These are phyloP conservation scores for Paratrypauchen microcephalus DNA, from an alignment of 2,797 vertebrate genomes.

Conservation along the genomic window DNA sequence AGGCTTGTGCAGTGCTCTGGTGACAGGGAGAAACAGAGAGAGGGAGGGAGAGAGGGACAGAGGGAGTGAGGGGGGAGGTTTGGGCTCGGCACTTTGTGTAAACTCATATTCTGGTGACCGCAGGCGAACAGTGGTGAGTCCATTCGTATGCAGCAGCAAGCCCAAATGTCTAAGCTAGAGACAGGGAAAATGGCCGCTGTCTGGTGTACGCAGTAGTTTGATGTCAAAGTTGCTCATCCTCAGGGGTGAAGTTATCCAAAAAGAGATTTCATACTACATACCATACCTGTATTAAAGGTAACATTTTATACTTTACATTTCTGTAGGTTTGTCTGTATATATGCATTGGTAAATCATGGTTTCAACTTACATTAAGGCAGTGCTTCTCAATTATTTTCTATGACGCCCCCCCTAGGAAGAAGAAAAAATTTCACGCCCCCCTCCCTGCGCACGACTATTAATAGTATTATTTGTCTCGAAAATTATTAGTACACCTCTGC, in stretches of 20 bases:
- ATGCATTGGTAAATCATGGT: neutral
- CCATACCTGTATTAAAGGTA: neutral
- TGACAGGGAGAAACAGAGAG: neutral
- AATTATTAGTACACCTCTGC: too few species aligned
- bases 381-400: too few species aligned
- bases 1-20: constrained; percentile 11
- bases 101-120: constrained; percentile 37
- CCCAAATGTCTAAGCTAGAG: constrained; percentile 19
- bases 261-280: neutral
- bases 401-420: too few species aligned
- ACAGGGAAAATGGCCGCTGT: constrained; percentile 29
- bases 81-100: constrained; percentile 26
- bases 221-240: constrained; percentile 30
- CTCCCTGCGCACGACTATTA: too few species aligned
- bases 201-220: constrained; percentile 13
- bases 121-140: constrained; percentile 37
- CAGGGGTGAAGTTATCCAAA: constrained; percentile 22
- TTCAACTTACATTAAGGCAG: too few species aligned
- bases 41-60: neutral
- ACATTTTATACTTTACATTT: constrained; percentile 12
- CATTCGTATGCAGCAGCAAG: constrained; percentile 37
- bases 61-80: constrained; percentile 1
- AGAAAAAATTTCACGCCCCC: too few species aligned
- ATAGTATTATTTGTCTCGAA: too few species aligned
- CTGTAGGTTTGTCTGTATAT: constrained; percentile 37